Base-by-base conservation (phyloP, 2,888 invertebrate genomes). In the Eupsilia transversa region DNA sequence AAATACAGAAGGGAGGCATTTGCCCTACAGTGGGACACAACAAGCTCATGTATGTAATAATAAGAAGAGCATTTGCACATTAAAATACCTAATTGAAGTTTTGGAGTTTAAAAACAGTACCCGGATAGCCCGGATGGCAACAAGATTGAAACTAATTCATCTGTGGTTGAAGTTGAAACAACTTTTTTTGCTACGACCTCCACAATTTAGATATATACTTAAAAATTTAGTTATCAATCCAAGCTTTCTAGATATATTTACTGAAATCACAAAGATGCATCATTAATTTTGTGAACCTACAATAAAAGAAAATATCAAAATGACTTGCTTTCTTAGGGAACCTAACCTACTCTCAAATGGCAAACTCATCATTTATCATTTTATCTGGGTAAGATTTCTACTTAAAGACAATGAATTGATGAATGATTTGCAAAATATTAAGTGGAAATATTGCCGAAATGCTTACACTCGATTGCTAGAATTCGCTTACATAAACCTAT, bases 351-450 rank as follows among this genome's bases (percentile, higher is more conserved):
- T 52, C 38, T n/a, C 5, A 60, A 77, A 77, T 35, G 33, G 35
- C 52, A 59, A 27, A 41, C 46, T 54, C 27, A 46, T 65, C 33
- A 73, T 54, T 64, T 20, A 79, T 68, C 38, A 65, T 73, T 63
- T 54, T 27, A 49, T 56, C 38, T 61, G 3, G 23, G 12, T 52
- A 33, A 4, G 38, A 46, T 68, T 33, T 68, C 46, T 64, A 60
- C 23, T 0, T 61, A 35, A 54, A 72, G n/a, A 59, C 56, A 65
- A 43, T 52, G 20, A 69, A 38, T 20, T 60, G 52, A 43, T 60
- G 30, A 43, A 65, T 77, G 57, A 60, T 56, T 57, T 67, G 30
- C 30, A 54, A 63, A 54, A 41, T 43, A 46, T 0, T 27, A 5
- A 49, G 10, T 49, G 23, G 17, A 30, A 38, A n/a, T 30, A 38